Evolutionary conservation across 2,797 vertebrate genomes (phyloP).

Genomic region (Eulemur mongoz): DNA sequence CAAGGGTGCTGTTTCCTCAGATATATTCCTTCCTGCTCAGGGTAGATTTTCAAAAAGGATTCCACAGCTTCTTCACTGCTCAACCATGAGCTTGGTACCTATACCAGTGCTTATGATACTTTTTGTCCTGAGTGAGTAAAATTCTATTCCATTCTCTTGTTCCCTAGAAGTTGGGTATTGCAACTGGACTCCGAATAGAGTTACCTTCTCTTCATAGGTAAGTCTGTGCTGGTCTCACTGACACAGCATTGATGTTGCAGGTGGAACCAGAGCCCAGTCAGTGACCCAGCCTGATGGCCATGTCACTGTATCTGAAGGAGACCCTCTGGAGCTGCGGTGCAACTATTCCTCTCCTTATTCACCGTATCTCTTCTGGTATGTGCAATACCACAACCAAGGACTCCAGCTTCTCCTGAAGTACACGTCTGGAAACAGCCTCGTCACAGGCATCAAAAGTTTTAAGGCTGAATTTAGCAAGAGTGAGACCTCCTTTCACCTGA

Average conservation of each 20-base stretch:
- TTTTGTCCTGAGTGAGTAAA: not conserved
- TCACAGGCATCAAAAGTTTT: constrained; percentile 14
- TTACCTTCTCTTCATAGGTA: not conserved
- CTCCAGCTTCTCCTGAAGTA: constrained; percentile 32
- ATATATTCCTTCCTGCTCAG: not conserved
- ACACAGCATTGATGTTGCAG: constrained; percentile 22
- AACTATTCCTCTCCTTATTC: not conserved
- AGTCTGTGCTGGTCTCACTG: not conserved
- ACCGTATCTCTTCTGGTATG: constrained; percentile 1
- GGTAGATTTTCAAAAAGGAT: not conserved
- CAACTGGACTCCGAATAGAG: not conserved
- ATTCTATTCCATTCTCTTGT: not conserved
- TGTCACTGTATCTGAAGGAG: not conserved
- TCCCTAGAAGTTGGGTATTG: not conserved
- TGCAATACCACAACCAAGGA: constrained; percentile 22
- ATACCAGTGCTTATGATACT: not conserved
- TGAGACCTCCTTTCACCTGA: constrained; percentile 19
- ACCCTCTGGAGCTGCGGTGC: constrained; percentile 6
- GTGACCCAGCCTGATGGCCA: not conserved
- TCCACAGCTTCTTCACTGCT: not conserved
- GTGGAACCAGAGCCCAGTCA: not conserved
- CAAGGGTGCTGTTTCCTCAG: not conserved
- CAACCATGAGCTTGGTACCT: not conserved
- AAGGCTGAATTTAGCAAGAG: not conserved
- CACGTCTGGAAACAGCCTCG: not conserved